Conservation (phyloP, 2,797 vertebrate genomes). For the Botia kubotai region DNA sequence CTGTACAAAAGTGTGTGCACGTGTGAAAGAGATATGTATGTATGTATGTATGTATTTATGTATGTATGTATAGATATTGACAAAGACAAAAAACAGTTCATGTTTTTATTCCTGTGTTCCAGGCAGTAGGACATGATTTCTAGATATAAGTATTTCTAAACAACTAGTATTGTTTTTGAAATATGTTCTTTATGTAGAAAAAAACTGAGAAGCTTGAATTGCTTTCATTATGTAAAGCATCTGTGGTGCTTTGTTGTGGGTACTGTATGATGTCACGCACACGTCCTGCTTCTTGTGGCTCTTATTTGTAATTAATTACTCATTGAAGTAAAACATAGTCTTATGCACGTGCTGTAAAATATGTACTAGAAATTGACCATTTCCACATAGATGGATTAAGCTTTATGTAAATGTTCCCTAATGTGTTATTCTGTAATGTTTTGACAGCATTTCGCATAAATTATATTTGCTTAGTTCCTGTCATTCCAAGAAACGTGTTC, state of each 20-base stretch:
- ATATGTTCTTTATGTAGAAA: background rate
- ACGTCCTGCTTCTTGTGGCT: background rate
- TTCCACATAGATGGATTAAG: background rate
- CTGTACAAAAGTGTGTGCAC: no score
- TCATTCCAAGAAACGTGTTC: conserved; percentile 45
- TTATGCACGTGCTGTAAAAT: conserved; percentile 2
- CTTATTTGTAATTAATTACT: background rate
- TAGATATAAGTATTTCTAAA: background rate
- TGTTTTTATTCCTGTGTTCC: conserved; percentile 6
- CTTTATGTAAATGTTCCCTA: no score
- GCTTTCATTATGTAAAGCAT: conserved; percentile 23
- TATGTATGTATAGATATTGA: no score
- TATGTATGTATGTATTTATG: no score
- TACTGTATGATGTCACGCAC: conserved; percentile 46
- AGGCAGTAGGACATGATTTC: background rate
- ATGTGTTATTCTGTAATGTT: conserved; percentile 29
- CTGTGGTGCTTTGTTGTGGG: conserved; percentile 28
- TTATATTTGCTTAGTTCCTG: conserved; percentile 20
- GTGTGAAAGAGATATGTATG: no score
- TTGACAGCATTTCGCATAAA: background rate
- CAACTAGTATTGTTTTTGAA: conserved; percentile 5
- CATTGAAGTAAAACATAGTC: background rate
- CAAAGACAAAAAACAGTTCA: background rate
- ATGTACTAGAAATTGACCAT: background rate
- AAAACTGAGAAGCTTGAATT: conserved; percentile 6